Evolutionary conservation across 2,113 vertebrate genomes (phyloP).

Genomic region (Percina caprodes): DNA sequence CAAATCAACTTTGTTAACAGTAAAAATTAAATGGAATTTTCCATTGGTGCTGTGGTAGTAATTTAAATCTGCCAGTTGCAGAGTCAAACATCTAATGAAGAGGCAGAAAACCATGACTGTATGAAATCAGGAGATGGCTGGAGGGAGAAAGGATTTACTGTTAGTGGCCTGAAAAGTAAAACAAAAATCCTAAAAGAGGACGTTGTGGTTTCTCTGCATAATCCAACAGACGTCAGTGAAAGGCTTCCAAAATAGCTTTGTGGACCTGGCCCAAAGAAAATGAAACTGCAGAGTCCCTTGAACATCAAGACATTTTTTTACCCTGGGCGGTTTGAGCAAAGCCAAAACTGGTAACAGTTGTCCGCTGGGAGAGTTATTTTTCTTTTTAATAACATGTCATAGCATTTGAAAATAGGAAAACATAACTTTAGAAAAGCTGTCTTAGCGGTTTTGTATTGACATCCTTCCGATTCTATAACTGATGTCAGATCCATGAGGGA

Average conservation of each 20-base stretch:
- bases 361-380: conserved; percentile 48
- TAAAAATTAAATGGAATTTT: conserved; percentile 75
- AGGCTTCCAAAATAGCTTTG: conserved; percentile 66
- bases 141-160: conserved; percentile 75
- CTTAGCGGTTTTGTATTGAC: conserved; percentile 14
- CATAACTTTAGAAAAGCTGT: conserved; percentile 3
- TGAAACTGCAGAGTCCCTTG: conserved; percentile 55
- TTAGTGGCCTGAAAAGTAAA: conserved; percentile 74
- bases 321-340: conserved; percentile 30
- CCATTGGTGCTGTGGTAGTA: conserved; percentile 64
- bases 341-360: conserved; percentile 48
- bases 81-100: conserved; percentile 58
- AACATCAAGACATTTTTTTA: conserved; percentile 68
- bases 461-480: not conserved
- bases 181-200: conserved; percentile 76
- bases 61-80: conserved; percentile 65
- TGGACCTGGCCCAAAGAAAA: conserved; percentile 75
- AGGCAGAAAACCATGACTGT: conserved; percentile 72
- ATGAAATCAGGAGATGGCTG: conserved; percentile 72
- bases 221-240: conserved; percentile 74
- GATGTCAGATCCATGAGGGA: conserved; percentile 14
- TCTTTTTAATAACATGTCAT: conserved; percentile 43
- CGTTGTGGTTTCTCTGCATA: conserved; percentile 74
- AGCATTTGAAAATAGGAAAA: conserved; percentile 28
- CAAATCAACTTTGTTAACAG: conserved; percentile 66